Base-by-base conservation (phyloP, 2,888 invertebrate genomes). In the Andrena trimmerana region DNA sequence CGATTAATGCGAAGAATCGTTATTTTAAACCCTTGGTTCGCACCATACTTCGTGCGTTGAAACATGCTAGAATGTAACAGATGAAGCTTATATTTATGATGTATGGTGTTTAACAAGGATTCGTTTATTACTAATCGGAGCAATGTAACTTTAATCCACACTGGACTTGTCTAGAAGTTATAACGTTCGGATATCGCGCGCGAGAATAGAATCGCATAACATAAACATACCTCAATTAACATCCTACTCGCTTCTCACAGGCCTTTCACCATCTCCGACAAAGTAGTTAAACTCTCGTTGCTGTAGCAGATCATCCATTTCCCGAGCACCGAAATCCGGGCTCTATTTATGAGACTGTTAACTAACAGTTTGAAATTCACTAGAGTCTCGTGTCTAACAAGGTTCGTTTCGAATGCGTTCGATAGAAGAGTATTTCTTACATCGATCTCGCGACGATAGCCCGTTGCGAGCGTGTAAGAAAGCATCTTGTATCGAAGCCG, bases 301-400 rank as follows among this genome's bases (percentile, higher is more conserved):
- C 78, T 71, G 86, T 88, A 85, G 88, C 78, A 75, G 88, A 84
- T 86, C 88, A 86, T 80, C 83, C 83, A 84, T 86, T 81, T 75
- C 84, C 83, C 83, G 81, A 86, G 81, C 88, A 88, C 89, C 86
- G 82, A 84, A 88, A 85, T 85, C 85, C 78, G 85, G 84, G 77
- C 82, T 86, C 75, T 88, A 89, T 76, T 87, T 87, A 86, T 76
- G 68, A 89, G 68, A 88, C 86, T 87, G 85, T 80, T 89, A 88
- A 85, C 88, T 84, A 84, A 88, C 86, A 89, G 86, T 88, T 86
- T 77, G 84, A 88, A 85, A 87, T 87, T 88, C 82, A 86, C 84
- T 88, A 87, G 83, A 83, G 80, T 78, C 85, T 85, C 31, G 68
- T 57, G 2, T 88, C 86, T 73, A 76, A 81, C 70, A 80, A 65